phyloP scores from a whole-genome alignment of 2,888 invertebrate genomes.

The Diloba caeruleocephala region DNA sequence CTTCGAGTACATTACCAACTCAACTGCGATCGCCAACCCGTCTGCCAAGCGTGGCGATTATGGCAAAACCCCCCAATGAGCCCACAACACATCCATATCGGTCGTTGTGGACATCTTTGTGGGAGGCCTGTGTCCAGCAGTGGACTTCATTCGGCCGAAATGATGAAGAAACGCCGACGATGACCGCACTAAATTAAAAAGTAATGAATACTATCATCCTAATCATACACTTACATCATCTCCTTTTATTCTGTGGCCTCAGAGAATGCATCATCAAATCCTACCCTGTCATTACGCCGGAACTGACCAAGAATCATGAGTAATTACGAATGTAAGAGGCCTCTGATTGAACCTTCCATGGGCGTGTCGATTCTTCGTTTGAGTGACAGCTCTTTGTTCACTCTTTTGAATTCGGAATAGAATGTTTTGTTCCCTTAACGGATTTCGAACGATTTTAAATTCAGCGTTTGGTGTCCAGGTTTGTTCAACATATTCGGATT shows the following conservation, averaged over 20 bases:
- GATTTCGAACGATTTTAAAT: slow-evolving; percentile 51
- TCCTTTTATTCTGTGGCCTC: slow-evolving; percentile 60
- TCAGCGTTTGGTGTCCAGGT: slow-evolving; percentile 20
- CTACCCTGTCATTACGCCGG: slow-evolving; percentile 78
- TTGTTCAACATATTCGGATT: slow-evolving; percentile 23
- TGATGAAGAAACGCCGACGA: slow-evolving; percentile 34
- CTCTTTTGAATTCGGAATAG: slow-evolving; percentile 64
- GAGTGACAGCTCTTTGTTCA: slow-evolving; percentile 75
- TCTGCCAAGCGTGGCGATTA: too few species aligned
- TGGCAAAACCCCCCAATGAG: too few species aligned
- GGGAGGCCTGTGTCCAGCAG: too few species aligned
- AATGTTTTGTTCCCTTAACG: slow-evolving; percentile 67
- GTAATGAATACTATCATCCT: slow-evolving; percentile 57
- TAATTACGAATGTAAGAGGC: slow-evolving; percentile 71
- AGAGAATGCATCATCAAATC: slow-evolving; percentile 70
- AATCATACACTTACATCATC: slow-evolving; percentile 48
- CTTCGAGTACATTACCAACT: too few species aligned
- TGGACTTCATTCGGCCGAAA: too few species aligned
- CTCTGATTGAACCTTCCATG: slow-evolving; percentile 63
- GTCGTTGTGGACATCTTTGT: too few species aligned
- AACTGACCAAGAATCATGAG: slow-evolving; percentile 70
- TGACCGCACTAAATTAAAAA: slow-evolving; percentile 53
- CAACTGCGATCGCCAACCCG: too few species aligned
- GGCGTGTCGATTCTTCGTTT: slow-evolving; percentile 75
- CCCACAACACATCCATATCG: too few species aligned